phyloP scores from a whole-genome alignment of 2,113 vertebrate genomes.

The Syngnathus scovelli region DNA sequence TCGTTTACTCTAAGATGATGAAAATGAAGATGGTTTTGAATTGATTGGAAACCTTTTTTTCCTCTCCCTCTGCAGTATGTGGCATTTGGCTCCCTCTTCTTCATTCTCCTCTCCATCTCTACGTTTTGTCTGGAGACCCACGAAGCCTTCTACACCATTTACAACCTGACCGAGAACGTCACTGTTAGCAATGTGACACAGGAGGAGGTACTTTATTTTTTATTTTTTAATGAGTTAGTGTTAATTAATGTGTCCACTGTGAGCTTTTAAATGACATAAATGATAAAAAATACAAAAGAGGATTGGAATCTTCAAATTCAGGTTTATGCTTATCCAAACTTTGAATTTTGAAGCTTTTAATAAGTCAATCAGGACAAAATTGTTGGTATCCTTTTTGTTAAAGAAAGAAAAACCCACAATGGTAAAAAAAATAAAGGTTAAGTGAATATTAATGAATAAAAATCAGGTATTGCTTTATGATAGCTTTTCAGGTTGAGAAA shows the following conservation, averaged over 20 bases:
- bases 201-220: slow-evolving; percentile 61
- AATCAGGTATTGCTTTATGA: no score
- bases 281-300: background rate
- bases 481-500: background rate
- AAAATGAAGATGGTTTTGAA: background rate
- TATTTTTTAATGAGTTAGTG: background rate
- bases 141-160: slow-evolving; percentile 91
- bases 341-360: no score
- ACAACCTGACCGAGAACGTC: slow-evolving; percentile 85
- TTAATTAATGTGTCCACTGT: background rate
- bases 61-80: slow-evolving; percentile 75
- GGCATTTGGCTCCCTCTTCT: slow-evolving; percentile 91
- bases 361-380: background rate
- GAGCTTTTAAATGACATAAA: background rate
- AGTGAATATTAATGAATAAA: background rate
- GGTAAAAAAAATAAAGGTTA: background rate
- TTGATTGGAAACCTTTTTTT: background rate
- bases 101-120: slow-evolving; percentile 98
- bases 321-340: no score
- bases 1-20: background rate
- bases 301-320: background rate
- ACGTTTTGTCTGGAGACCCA: slow-evolving; percentile 99
- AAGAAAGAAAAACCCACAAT: background rate
- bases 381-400: background rate
- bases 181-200: slow-evolving; percentile 77